A percentile compares a stretch with the other conserved stretches of the same genome.
Evolutionary conservation across 2,113 vertebrate genomes (phyloP).

Genomic region (Amphilophus citrinellus): DNA sequence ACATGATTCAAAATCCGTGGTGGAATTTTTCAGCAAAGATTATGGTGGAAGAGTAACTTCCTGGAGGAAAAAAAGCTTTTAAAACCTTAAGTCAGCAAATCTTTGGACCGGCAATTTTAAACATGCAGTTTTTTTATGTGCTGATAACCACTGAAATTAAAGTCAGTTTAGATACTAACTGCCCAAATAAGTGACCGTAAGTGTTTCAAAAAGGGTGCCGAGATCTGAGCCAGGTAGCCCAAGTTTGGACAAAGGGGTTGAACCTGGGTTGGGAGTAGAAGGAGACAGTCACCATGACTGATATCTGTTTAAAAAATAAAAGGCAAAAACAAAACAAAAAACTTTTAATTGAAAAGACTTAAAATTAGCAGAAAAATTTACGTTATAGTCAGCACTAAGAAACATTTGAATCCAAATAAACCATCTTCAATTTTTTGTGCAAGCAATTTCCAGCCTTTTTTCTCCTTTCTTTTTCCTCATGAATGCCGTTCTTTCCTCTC

Average conservation of each 20-base stretch:
- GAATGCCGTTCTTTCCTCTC: neutral
- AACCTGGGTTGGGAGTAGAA: neutral
- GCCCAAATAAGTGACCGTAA: neutral
- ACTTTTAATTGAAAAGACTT: neutral
- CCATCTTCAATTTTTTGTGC: neutral
- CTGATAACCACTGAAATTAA: neutral
- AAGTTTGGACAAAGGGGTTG: neutral
- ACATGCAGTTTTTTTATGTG: neutral
- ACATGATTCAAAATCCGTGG: neutral
- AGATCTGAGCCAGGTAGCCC: neutral
- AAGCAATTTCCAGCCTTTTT: neutral
- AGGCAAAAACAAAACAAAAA: no score
- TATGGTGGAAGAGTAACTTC: neutral
- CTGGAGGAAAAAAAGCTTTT: no score
- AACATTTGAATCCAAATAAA: neutral
- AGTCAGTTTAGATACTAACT: neutral
- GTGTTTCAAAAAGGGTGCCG: neutral
- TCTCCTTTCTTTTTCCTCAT: neutral
- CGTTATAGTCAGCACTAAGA: neutral
- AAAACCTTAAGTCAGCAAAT: no score
- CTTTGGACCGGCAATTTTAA: neutral
- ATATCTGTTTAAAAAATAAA: neutral
- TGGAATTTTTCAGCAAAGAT: neutral
- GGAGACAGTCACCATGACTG: neutral
- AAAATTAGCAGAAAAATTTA: neutral